A percentile compares a stretch with the other conserved stretches of the same genome.
phyloP scores from a whole-genome alignment of 2,113 vertebrate genomes.

The Poeciliopsis occidentalis region DNA sequence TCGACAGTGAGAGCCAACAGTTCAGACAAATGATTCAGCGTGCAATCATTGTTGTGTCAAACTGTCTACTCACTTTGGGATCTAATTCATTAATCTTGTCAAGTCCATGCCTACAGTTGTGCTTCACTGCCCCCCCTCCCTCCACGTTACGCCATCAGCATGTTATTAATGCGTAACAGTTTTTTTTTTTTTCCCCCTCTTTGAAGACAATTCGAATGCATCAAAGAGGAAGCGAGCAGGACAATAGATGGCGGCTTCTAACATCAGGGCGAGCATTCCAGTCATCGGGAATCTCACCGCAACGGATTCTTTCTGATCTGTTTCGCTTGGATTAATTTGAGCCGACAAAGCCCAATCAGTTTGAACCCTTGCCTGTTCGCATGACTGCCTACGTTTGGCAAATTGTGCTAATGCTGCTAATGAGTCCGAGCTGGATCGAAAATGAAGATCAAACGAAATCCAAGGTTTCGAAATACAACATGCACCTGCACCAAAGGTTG shows the following conservation, averaged over 20 bases:
- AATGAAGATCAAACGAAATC: conserved; percentile 41
- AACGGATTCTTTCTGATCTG: conserved; percentile 72
- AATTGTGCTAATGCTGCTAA: conserved; percentile 82
- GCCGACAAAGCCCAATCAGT: conserved; percentile 82
- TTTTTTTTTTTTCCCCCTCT: not conserved
- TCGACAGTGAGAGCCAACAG: not conserved
- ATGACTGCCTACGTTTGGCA: conserved; percentile 78
- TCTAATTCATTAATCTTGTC: conserved; percentile 29
- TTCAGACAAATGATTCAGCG: conserved; percentile 26
- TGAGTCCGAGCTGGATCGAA: conserved; percentile 68
- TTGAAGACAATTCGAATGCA: conserved; percentile 29
- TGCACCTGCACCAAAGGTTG: not conserved
- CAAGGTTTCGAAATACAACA: not conserved
- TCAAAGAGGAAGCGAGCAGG: conserved; percentile 42
- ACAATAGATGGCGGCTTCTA: conserved; percentile 68
- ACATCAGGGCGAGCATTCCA: conserved; percentile 56
- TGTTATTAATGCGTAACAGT: conserved; percentile 25
- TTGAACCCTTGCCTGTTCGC: conserved; percentile 73
- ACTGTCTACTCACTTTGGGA: conserved; percentile 15
- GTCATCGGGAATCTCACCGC: conserved; percentile 61
- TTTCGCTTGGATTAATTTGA: conserved; percentile 80
- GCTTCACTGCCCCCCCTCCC: conserved; percentile 4
- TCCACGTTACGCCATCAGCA: conserved; percentile 9
- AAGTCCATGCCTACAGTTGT: conserved; percentile 12
- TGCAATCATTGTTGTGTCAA: conserved; percentile 27